These are phyloP conservation scores for Acronicta psi DNA, from an alignment of 2,888 invertebrate species.

Conservation along the genomic window DNA sequence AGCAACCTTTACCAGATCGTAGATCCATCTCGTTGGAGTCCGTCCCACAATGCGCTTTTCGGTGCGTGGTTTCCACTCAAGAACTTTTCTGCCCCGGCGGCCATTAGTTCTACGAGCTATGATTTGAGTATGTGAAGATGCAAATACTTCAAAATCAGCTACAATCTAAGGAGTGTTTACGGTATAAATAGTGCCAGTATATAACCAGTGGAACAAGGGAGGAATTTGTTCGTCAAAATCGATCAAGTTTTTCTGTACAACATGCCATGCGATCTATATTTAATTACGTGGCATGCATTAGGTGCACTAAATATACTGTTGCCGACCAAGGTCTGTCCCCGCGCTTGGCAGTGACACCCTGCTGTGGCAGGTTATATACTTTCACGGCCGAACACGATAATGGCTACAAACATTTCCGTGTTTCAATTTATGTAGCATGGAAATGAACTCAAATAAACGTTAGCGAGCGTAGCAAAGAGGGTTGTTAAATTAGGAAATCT, in stretches of 20 bases:
- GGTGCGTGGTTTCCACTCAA: too few relatives aligned
- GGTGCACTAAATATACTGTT: slow-evolving; percentile 60
- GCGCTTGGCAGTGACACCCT: slow-evolving; percentile 54
- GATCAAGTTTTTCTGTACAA: slow-evolving; percentile 12
- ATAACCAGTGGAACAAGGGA: background rate
- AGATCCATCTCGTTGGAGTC: too few relatives aligned
- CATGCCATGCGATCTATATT: slow-evolving; percentile 43
- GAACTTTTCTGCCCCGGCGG: too few relatives aligned
- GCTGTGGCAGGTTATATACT: slow-evolving; percentile 25
- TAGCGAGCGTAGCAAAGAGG: background rate
- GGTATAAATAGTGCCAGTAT: slow-evolving; percentile 4
- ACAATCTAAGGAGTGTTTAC: background rate
- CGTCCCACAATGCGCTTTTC: too few relatives aligned
- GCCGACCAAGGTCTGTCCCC: slow-evolving; percentile 51
- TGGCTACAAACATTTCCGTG: slow-evolving; percentile 30
- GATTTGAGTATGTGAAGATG: too few relatives aligned
- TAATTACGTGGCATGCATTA: slow-evolving; percentile 59
- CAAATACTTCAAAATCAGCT: too few relatives aligned
- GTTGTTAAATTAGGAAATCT: background rate
- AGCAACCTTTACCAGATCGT: too few relatives aligned
- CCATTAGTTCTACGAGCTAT: too few relatives aligned
- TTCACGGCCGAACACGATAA: slow-evolving; percentile 34
- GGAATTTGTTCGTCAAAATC: slow-evolving; percentile 18
- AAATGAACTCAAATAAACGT: slow-evolving; percentile 1
- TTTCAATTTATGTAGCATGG: slow-evolving; percentile 10